These are phyloP conservation scores for Drosophila greeni DNA, from an alignment of 2,888 invertebrate species.

Conservation along the genomic window DNA sequence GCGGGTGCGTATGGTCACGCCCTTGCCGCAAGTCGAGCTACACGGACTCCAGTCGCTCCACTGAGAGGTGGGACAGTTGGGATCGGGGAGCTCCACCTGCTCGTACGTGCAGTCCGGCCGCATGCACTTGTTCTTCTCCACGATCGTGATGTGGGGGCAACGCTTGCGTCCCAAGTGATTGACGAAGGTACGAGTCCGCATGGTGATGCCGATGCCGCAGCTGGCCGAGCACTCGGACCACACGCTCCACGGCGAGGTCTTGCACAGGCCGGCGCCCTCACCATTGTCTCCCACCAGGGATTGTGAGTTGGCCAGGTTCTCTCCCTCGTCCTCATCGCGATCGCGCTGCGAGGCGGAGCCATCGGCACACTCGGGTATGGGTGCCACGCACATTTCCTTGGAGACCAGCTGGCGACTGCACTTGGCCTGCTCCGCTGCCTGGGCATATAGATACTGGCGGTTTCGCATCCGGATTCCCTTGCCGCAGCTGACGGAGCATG, in stretches of 20 bases:
- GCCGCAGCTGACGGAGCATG: slow-evolving; percentile 92
- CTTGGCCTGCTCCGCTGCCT: slow-evolving; percentile 85
- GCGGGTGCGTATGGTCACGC: slow-evolving; percentile 86
- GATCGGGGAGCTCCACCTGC: slow-evolving; percentile 79
- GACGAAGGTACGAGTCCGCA: slow-evolving; percentile 86
- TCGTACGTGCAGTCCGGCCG: slow-evolving; percentile 82
- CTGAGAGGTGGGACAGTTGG: slow-evolving; percentile 86
- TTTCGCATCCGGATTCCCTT: slow-evolving; percentile 90
- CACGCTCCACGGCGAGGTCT: slow-evolving; percentile 76
- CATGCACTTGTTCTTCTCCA: slow-evolving; percentile 88
- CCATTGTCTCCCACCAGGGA: slow-evolving; percentile 75
- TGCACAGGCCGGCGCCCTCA: slow-evolving; percentile 77
- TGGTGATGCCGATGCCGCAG: slow-evolving; percentile 89
- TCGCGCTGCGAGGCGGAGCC: slow-evolving; percentile 81
- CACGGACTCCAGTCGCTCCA: slow-evolving; percentile 97
- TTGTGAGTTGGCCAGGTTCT: slow-evolving; percentile 76
- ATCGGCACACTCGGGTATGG: slow-evolving; percentile 83
- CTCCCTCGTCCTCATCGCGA: slow-evolving; percentile 78
- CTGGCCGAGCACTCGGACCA: slow-evolving; percentile 90
- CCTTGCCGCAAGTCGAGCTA: slow-evolving; percentile 90
- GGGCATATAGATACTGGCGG: slow-evolving; percentile 84
- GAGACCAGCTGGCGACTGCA: slow-evolving; percentile 87
- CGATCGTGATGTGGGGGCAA: slow-evolving; percentile 86
- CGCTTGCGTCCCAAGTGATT: slow-evolving; percentile 88
- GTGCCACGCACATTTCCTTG: slow-evolving; percentile 94